phyloP scores from a whole-genome alignment of 37 sponge, comb jelly and placozoan genomes.

The Beroe forskalii region DNA sequence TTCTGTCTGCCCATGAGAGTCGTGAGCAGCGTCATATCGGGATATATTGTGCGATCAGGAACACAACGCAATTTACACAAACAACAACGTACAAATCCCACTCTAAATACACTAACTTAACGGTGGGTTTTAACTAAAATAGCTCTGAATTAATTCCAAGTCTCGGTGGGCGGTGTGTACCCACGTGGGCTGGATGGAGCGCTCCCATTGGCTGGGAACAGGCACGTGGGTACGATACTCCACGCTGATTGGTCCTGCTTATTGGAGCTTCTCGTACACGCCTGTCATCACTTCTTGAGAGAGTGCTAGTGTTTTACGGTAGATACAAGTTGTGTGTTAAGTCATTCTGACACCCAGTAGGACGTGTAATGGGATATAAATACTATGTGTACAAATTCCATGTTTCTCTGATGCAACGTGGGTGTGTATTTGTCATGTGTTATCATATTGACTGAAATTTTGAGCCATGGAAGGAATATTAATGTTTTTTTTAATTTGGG shows the following conservation, averaged over 20 bases:
- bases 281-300: slow-evolving; percentile 16
- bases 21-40: slow-evolving; percentile 3
- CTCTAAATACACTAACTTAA: too few relatives aligned
- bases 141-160: slow-evolving; percentile 3
- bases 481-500: too few relatives aligned
- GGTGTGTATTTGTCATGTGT: too few relatives aligned
- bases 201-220: background rate
- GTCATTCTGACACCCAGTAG: background rate
- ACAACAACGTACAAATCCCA: too few relatives aligned
- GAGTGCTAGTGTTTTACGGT: slow-evolving; percentile 5
- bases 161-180: background rate
- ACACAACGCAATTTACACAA: background rate
- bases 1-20: slow-evolving; percentile 47
- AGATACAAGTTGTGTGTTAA: too few relatives aligned
- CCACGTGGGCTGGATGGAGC: background rate
- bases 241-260: background rate
- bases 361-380: background rate
- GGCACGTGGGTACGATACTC: background rate
- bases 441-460: too few relatives aligned
- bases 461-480: too few relatives aligned
- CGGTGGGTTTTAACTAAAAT: slow-evolving; percentile 47
- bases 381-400: too few relatives aligned
- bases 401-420: too few relatives aligned
- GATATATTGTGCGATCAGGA: background rate
- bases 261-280: too few relatives aligned